Evolutionary conservation across 2,113 vertebrate genomes (phyloP).

Genomic region (Prionailurus viverrinus): DNA sequence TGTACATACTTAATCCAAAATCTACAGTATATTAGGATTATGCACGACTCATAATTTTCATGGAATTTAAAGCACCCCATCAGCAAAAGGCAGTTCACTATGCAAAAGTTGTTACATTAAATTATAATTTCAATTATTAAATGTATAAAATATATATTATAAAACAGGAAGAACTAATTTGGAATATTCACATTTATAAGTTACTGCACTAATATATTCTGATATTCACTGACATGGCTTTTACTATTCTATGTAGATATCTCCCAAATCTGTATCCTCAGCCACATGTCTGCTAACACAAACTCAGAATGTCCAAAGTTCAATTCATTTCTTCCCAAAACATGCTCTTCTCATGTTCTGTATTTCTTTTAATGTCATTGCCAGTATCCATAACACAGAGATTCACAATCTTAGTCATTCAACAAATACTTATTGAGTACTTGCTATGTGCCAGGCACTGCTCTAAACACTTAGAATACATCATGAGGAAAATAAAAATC

Average conservation of each 20-base stretch:
- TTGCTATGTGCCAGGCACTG: background rate
- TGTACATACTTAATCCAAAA: background rate
- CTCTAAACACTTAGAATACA: background rate
- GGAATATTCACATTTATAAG: constrained; percentile 41
- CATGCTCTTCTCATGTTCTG: background rate
- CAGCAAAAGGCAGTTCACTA: constrained; percentile 40
- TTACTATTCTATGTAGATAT: background rate
- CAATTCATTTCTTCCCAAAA: constrained; percentile 21
- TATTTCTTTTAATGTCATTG: constrained; percentile 5
- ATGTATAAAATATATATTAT: background rate
- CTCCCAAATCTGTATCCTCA: background rate
- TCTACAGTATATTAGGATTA: background rate
- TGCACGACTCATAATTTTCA: background rate
- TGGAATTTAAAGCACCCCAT: background rate
- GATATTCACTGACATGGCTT: background rate
- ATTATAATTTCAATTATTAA: background rate
- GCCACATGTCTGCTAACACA: constrained; percentile 7
- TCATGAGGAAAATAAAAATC: background rate
- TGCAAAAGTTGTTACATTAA: background rate
- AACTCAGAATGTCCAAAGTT: background rate
- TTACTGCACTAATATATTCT: background rate
- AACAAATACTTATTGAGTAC: background rate
- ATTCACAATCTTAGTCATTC: background rate
- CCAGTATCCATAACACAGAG: background rate
- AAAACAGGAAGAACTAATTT: constrained; percentile 8